Evolutionary conservation across 1,140 invertebrate genomes (phyloP), one percentile per base, ranked within the genome.

Genomic region (Brachionus koreanus): DNA sequence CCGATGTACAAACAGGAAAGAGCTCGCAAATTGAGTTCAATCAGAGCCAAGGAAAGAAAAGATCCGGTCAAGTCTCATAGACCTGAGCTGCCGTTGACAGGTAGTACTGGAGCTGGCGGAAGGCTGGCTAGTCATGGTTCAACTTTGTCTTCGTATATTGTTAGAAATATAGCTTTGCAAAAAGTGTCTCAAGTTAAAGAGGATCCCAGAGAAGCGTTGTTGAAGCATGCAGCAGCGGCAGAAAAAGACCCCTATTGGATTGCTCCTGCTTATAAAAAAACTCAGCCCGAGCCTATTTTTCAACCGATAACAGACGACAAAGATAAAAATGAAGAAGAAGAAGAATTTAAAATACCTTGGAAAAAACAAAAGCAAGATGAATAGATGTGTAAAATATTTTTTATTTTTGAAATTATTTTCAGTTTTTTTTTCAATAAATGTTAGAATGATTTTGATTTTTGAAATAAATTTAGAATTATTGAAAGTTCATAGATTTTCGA

Each of bases 221-320:
- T 99, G n/a, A 93, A 95, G 84, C 97, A 93, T 89, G 97, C 97
- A 0, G 96, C 98, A 87, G 95, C 96, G 35, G 97, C 97, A 0
- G 95, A 92, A 69, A 94, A 98, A 87, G 96, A 99, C 91, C 97
- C 97, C 0, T 97, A 95, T 86, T 98, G 95, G 95, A 94, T 97
- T 52, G 91, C 94, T 0, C 95, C 94, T 0, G 95, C 95, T 7
- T 97, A 97, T 86, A 91, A 91, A 67, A 93, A 92, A 65, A 89
- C 86, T 12, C 89, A 89, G 82, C 94, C 94, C 0, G 91, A 91
- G 83, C 90, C 92, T 0, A 93, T 95, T 83, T 94, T 94, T 84
- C 74, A 77, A 37, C 10, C 74, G 5, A 13, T 35, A 7, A 10
- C 46, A n/a, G 16, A 37, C n/a, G 74, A 77, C 19, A 77, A 57